Conservation (phyloP, 2,888 invertebrate genomes). For the Pasiphila rectangulata region DNA sequence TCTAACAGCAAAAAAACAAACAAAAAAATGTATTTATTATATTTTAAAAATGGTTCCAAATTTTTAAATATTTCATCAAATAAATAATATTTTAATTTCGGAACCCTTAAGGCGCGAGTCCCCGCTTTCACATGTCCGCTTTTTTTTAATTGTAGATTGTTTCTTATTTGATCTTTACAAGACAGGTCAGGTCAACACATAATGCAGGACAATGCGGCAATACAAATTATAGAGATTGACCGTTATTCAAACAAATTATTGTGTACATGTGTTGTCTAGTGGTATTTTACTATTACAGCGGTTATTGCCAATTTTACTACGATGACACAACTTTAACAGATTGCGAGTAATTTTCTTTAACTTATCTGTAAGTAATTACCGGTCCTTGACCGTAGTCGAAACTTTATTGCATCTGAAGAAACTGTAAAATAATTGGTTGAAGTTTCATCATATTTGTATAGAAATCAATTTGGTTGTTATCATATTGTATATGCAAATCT, state of each 20-base stretch:
- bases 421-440: too few relatives aligned
- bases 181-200: constrained; percentile 8
- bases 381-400: background rate
- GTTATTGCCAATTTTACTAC: constrained; percentile 8
- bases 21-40: too few relatives aligned
- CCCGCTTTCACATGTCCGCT: too few relatives aligned
- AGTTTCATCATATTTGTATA: too few relatives aligned
- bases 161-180: constrained; percentile 2
- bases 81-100: too few relatives aligned
- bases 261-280: background rate
- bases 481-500: too few relatives aligned
- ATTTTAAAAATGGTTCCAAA: too few relatives aligned
- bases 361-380: background rate
- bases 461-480: too few relatives aligned
- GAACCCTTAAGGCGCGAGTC: too few relatives aligned
- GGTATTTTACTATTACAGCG: constrained; percentile 13
- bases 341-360: constrained; percentile 8
- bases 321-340: constrained; percentile 17
- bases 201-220: constrained; percentile 10
- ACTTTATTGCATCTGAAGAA: background rate
- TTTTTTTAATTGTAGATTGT: too few relatives aligned
- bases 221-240: constrained; percentile 11
- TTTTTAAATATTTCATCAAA: too few relatives aligned
- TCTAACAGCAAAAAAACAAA: too few relatives aligned
- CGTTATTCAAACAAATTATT: constrained; percentile 16